Evolutionary conservation across 2,888 invertebrate genomes (phyloP).

Genomic region (Macrostomum cliftonense): DNA sequence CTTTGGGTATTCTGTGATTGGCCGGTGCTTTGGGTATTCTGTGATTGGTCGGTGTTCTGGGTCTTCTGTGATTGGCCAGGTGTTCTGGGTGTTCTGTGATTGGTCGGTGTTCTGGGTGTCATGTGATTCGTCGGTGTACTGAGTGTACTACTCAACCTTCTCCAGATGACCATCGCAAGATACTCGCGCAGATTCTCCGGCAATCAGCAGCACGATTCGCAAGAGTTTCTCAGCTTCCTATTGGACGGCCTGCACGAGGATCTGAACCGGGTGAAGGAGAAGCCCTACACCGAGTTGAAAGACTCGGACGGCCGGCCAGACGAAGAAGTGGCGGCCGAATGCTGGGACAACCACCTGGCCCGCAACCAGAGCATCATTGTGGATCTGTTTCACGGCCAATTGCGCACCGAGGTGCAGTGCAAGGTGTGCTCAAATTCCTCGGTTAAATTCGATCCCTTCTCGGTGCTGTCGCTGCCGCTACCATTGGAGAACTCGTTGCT

Average conservation of each 20-base stretch:
- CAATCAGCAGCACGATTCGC: constrained; percentile 79
- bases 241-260: constrained; percentile 78
- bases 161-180: constrained; percentile 59
- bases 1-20: too few species aligned
- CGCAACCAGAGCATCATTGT: constrained; percentile 70
- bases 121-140: too few species aligned
- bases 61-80: too few species aligned
- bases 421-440: constrained; percentile 61
- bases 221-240: constrained; percentile 73
- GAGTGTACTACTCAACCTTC: background rate
- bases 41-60: too few species aligned
- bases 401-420: constrained; percentile 69
- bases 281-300: constrained; percentile 53
- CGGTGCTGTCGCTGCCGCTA: constrained; percentile 65
- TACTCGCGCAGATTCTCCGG: constrained; percentile 67
- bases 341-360: constrained; percentile 62
- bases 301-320: constrained; percentile 60
- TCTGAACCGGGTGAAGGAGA: constrained; percentile 57
- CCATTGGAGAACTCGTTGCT: constrained; percentile 69
- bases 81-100: too few species aligned
- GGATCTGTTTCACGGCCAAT: constrained; percentile 72
- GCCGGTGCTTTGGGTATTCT: too few species aligned
- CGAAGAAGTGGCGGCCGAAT: constrained; percentile 46
- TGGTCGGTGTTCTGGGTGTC: too few species aligned
- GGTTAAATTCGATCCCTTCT: constrained; percentile 75